Evolutionary conservation across 2,888 invertebrate species (phyloP).

Genomic region (Drosophila borealis): DNA sequence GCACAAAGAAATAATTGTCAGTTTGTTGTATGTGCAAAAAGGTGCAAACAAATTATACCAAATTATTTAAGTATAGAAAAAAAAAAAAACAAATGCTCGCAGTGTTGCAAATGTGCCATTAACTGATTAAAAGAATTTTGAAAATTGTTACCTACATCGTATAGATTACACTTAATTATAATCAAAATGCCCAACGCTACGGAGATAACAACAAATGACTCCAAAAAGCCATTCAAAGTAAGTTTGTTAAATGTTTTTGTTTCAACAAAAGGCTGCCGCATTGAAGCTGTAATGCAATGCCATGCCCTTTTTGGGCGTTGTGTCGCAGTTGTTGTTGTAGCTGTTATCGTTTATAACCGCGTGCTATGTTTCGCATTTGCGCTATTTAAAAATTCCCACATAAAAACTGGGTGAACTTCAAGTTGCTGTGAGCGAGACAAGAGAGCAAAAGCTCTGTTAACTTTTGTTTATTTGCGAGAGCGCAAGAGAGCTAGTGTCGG

Average conservation of each 20-base stretch:
- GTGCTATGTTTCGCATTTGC: constrained; percentile 61
- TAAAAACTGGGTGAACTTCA: constrained; percentile 75
- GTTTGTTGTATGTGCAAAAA: constrained; percentile 18
- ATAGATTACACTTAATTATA: constrained; percentile 2
- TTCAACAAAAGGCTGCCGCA: constrained; percentile 3
- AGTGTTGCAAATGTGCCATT: constrained; percentile 25
- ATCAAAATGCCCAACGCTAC: constrained; percentile 61
- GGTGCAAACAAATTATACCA: background rate
- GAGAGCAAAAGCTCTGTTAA: constrained; percentile 54
- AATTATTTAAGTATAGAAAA: background rate
- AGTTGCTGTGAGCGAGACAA: constrained; percentile 28
- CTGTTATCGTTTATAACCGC: constrained; percentile 54
- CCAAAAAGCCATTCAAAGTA: constrained; percentile 73
- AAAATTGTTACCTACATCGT: constrained; percentile 12
- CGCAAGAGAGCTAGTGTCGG: background rate
- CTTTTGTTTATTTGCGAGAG: constrained; percentile 48
- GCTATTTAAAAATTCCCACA: constrained; percentile 49
- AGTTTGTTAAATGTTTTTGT: constrained; percentile 38
- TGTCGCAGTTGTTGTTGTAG: constrained; percentile 38
- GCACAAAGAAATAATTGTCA: constrained; percentile 39
- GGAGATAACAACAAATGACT: constrained; percentile 63
- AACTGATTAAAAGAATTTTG: constrained; percentile 19
- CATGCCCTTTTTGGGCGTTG: constrained; percentile 75
- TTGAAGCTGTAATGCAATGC: constrained; percentile 43
- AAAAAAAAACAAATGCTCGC: constrained; percentile 15